These are phyloP conservation scores for Chrysina gloriosa DNA, from an alignment of 2,888 invertebrate genomes.

Conservation along the genomic window DNA sequence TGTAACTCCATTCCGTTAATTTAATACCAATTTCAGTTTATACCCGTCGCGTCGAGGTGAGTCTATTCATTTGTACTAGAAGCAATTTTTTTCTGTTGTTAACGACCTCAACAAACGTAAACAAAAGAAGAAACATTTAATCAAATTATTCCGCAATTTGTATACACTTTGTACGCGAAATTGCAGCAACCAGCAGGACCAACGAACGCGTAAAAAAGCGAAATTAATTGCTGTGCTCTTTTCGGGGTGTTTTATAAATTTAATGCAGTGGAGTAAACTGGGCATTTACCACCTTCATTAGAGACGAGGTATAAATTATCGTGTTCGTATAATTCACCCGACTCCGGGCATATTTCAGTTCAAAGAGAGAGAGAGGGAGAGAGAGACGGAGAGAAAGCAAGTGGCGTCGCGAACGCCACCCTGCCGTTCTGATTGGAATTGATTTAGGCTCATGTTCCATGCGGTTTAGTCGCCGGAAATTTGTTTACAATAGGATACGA, in stretches of 20 bases:
- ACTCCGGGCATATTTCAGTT: slow-evolving; percentile 61
- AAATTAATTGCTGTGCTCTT: slow-evolving; percentile 45
- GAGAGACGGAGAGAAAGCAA: slow-evolving; percentile 18
- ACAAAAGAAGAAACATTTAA: slow-evolving; percentile 33
- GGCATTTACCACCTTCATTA: slow-evolving; percentile 64
- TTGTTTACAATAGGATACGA: background rate
- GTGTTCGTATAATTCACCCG: slow-evolving; percentile 60
- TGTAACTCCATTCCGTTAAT: too few relatives aligned
- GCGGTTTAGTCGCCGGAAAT: slow-evolving; percentile 19
- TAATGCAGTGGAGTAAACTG: slow-evolving; percentile 58
- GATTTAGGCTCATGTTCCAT: slow-evolving; percentile 18
- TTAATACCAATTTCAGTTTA: background rate
- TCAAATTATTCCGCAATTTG: slow-evolving; percentile 36
- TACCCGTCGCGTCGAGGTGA: background rate
- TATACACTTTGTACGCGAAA: slow-evolving; percentile 25
- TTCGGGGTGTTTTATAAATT: slow-evolving; percentile 55
- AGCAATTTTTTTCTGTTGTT: slow-evolving; percentile 1
- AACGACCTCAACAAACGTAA: slow-evolving; percentile 30
- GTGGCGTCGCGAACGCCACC: slow-evolving; percentile 9
- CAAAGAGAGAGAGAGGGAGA: slow-evolving; percentile 34
- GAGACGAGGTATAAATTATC: slow-evolving; percentile 62
- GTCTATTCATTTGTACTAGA: slow-evolving; percentile 1
- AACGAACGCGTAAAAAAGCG: slow-evolving; percentile 21
- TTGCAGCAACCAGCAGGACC: background rate
- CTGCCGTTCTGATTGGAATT: slow-evolving; percentile 19